phyloP scores from a whole-genome alignment of 2,113 vertebrate species.

The Scytalopus superciliaris region DNA sequence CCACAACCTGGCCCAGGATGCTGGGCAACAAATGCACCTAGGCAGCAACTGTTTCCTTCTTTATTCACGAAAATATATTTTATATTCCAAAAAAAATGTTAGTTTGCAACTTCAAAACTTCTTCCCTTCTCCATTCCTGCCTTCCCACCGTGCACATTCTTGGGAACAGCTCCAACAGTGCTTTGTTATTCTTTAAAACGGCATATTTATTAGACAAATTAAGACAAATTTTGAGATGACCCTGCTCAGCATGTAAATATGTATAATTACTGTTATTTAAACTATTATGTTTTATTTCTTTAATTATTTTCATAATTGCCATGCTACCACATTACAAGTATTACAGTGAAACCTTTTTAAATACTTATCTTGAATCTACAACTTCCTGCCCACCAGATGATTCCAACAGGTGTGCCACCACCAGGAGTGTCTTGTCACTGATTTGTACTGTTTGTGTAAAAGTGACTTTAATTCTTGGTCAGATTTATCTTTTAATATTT shows the following conservation, averaged over 20 bases:
- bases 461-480: neutral
- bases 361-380: neutral
- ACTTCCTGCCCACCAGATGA: fast-evolving
- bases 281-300: neutral
- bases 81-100: neutral
- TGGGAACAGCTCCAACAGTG: neutral
- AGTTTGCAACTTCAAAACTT: neutral
- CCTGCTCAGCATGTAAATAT: neutral
- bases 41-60: neutral
- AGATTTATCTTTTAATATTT: neutral
- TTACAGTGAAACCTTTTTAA: neutral
- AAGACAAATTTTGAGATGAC: neutral
- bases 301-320: neutral
- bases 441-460: neutral
- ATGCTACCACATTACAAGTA: neutral
- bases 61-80: neutral
- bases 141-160: no score
- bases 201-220: neutral
- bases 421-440: neutral
- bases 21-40: neutral
- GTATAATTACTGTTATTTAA: neutral
- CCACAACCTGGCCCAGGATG: neutral
- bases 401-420: neutral
- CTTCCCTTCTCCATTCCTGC: neutral
- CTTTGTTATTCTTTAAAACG: neutral